These are phyloP conservation scores for Philereme transversata DNA, from an alignment of 2,888 invertebrate species.

Conservation along the genomic window DNA sequence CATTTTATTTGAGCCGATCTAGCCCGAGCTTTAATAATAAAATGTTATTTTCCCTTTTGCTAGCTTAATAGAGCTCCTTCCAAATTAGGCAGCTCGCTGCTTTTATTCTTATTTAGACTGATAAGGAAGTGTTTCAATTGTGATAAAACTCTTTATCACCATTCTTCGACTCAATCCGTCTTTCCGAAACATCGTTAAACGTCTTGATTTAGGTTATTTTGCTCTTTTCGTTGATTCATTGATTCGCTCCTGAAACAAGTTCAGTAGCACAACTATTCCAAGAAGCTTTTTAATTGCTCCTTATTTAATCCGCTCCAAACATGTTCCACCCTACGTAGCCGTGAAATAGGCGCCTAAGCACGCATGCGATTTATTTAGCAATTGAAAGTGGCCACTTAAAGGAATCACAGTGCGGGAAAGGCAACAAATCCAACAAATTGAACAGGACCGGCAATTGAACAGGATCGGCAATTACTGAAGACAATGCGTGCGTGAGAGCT, in stretches of 20 bases:
- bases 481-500: constrained; percentile 83
- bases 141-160: no score
- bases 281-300: constrained; percentile 30
- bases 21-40: not conserved
- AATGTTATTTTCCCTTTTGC: not conserved
- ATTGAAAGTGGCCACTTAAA: constrained; percentile 82
- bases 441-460: constrained; percentile 82
- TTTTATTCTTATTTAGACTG: not conserved
- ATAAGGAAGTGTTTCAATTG: not conserved
- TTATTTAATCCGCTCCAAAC: constrained; percentile 19
- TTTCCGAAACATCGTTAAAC: no score
- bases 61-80: no score
- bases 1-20: constrained; percentile 1
- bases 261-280: constrained; percentile 13
- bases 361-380: constrained; percentile 77
- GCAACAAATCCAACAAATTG: constrained; percentile 78
- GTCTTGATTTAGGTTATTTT: not conserved
- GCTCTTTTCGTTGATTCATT: not conserved
- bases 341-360: constrained; percentile 36
- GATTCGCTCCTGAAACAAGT: constrained; percentile 5
- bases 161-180: no score
- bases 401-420: constrained; percentile 79
- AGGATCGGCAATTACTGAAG: constrained; percentile 83
- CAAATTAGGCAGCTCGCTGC: not conserved
- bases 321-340: constrained; percentile 16